Conservation (phyloP, 2,888 invertebrate genomes). For the Stegana nigrithorax region DNA sequence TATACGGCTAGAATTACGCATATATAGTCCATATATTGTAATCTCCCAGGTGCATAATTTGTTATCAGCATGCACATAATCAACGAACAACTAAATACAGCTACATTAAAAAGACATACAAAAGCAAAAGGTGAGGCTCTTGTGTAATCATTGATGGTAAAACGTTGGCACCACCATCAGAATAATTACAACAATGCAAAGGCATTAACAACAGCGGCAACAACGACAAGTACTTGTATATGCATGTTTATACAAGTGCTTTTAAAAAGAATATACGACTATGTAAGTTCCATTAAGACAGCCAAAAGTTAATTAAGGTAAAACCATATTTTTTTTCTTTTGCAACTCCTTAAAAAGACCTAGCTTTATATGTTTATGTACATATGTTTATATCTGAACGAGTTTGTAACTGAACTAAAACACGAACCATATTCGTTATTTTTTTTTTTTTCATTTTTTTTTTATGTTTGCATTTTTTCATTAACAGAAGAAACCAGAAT, state of each 20-base stretch:
- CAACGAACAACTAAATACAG: slow-evolving; percentile 45
- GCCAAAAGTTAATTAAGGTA: too few species aligned
- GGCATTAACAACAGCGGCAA: background rate
- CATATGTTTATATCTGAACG: too few species aligned
- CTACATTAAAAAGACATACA: slow-evolving; percentile 20
- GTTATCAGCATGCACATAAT: slow-evolving; percentile 64
- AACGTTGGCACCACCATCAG: slow-evolving; percentile 56
- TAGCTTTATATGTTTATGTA: background rate
- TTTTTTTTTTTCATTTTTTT: too few species aligned
- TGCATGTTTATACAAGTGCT: slow-evolving; percentile 32
- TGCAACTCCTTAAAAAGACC: slow-evolving; percentile 7
- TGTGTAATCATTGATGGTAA: slow-evolving; percentile 37
- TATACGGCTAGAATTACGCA: too few species aligned
- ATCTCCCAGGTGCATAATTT: slow-evolving; percentile 62
- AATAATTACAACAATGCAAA: slow-evolving; percentile 51
- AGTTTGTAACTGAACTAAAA: too few species aligned
- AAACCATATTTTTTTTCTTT: slow-evolving; percentile 31
- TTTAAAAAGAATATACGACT: too few species aligned
- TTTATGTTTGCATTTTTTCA: too few species aligned
- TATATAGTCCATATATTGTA: too few species aligned
- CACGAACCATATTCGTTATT: too few species aligned
- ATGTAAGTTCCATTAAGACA: too few species aligned
- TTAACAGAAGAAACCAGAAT: too few species aligned
- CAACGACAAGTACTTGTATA: slow-evolving; percentile 57
- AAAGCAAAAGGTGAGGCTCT: slow-evolving; percentile 48